A percentile compares a stretch with the other conserved stretches of the same genome.
phyloP scores from a whole-genome alignment of 2,888 invertebrate species.

The Ectobius pallidus region DNA sequence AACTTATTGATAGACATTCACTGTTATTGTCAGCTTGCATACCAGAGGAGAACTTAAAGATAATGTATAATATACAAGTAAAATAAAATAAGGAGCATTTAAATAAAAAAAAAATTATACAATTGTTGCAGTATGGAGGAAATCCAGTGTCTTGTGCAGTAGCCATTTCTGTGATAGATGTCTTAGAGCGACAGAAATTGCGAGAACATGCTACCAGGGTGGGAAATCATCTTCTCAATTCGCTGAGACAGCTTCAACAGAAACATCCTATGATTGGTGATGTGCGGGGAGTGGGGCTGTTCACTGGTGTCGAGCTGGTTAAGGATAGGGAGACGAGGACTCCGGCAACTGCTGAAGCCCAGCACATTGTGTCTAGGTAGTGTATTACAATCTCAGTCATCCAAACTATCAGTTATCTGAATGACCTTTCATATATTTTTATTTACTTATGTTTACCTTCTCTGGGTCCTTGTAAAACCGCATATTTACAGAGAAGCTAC shows the following conservation, averaged over 20 bases:
- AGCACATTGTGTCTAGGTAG: constrained; percentile 73
- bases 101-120: no score
- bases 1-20: no score
- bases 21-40: no score
- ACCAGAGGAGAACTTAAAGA: no score
- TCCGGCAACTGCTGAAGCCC: constrained; percentile 84
- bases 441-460: no score
- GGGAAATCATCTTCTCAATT: constrained; percentile 77
- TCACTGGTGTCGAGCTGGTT: constrained; percentile 94
- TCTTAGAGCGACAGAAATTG: constrained; percentile 87
- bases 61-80: no score
- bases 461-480: no score
- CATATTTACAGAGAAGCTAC: no score
- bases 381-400: no score
- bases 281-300: constrained; percentile 88
- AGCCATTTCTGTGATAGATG: constrained; percentile 91
- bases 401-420: no score
- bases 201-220: constrained; percentile 81
- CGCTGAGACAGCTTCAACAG: constrained; percentile 70
- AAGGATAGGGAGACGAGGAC: constrained; percentile 73
- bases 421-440: no score
- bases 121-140: constrained; percentile 87
- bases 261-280: constrained; percentile 85
- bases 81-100: no score
- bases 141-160: constrained; percentile 99